Evolutionary conservation across 2,888 invertebrate genomes (phyloP), one percentile per base, ranked within the genome.

Genomic region (Encarsia formosa): DNA sequence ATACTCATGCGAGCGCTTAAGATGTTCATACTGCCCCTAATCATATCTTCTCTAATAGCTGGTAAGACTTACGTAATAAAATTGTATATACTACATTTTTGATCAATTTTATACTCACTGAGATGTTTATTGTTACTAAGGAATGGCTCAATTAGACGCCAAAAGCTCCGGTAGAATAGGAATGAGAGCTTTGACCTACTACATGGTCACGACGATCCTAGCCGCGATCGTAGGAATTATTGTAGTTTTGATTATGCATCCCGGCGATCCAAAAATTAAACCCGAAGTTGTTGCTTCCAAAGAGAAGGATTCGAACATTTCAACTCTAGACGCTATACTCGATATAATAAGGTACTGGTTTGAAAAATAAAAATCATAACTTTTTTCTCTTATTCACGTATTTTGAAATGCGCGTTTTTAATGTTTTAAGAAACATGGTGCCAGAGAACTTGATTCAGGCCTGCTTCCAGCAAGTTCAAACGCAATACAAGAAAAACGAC

Each of bases 11-110:
- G 83, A 54, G 77, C 82, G 70, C 73, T 85, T 51, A 85, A 85
- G 71, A 83, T 85, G 82, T 78, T 85, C 62, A 84, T 85, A 59
- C 75, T 85, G 20, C 85, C 85, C 6, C 78, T 85, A 45, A 83
- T 85, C 60, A 77, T 84, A 38, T 83, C 83, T 26, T 82, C 82
- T 46, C 76, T 85, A 44, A 80, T 84, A 49, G 76, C 83, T 61
- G 83, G 82, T 81, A 62, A 58, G 15, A 15, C 9, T 31, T 11
- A n/a, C n/a, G n/a, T n/a, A n/a, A n/a, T n/a, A n/a, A n/a, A 26
- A 23, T 16, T 4, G 4, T 15, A 22, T 1, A 2, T 13, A 23
- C 11, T 40, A 8, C 20, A 11, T 19, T n/a, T 40, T 18, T 40
- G 9, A 2, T 2, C 13, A 18, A 40, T 19, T 39, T 38, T 23